Percentiles rank a stretch among this genome's conserved stretches.
Evolutionary conservation across 2,888 invertebrate species (phyloP).

Genomic region (Pyrocoelia pectoralis): DNA sequence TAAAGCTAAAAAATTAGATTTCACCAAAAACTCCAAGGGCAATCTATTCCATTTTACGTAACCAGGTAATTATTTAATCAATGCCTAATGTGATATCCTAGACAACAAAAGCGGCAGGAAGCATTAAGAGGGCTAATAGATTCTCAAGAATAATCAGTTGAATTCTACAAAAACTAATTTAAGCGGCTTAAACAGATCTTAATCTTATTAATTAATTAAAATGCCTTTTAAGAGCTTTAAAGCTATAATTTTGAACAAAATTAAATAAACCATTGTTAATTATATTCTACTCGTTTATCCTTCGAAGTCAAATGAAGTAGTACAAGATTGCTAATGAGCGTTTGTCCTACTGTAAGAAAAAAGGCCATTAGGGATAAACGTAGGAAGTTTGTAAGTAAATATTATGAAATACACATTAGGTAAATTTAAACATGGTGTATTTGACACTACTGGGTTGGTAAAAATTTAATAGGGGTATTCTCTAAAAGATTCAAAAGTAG

Average conservation of each 20-base stretch:
- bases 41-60: too few relatives aligned
- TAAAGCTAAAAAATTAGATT: too few relatives aligned
- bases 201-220: constrained; percentile 1
- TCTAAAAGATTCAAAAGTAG: too few relatives aligned
- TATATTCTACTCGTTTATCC: not conserved
- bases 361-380: not conserved
- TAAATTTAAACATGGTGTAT: too few relatives aligned
- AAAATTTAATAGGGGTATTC: too few relatives aligned
- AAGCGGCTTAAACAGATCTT: not conserved
- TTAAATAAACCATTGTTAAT: constrained; percentile 1
- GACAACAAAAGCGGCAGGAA: not conserved
- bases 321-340: not conserved
- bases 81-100: not conserved
- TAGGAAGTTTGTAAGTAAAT: not conserved
- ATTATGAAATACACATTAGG: too few relatives aligned
- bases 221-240: not conserved
- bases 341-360: not conserved
- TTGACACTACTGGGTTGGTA: too few relatives aligned
- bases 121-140: not conserved
- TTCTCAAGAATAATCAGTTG: not conserved
- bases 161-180: not conserved
- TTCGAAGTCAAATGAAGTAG: not conserved
- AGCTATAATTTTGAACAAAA: not conserved
- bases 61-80: not conserved
- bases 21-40: too few relatives aligned